phyloP scores from a whole-genome alignment of 2,888 invertebrate species.

The Parthenolecanium corni region DNA sequence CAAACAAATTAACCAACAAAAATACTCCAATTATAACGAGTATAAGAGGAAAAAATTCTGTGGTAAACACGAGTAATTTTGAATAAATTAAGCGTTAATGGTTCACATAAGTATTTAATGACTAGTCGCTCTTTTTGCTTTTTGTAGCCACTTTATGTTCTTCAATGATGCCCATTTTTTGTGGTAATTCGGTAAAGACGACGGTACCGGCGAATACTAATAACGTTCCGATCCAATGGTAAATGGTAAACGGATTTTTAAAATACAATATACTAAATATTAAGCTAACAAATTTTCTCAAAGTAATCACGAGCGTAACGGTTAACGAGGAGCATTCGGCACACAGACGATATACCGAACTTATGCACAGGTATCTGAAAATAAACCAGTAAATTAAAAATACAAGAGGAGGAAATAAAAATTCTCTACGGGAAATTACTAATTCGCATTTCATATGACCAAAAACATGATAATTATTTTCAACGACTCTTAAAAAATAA shows the following conservation, averaged over 20 bases:
- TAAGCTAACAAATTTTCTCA: conserved; percentile 88
- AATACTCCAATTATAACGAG: too few relatives aligned
- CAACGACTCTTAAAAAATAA: neutral
- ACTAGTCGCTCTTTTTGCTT: too few relatives aligned
- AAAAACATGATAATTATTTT: neutral
- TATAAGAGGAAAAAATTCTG: too few relatives aligned
- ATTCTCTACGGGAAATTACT: neutral
- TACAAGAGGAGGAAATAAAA: neutral
- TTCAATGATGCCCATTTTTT: too few relatives aligned
- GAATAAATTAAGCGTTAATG: too few relatives aligned
- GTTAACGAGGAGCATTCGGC: conserved; percentile 88
- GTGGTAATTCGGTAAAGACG: conserved; percentile 68
- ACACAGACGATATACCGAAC: conserved; percentile 86
- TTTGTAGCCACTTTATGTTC: too few relatives aligned
- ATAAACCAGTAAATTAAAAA: conserved; percentile 30
- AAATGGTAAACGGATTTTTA: conserved; percentile 79
- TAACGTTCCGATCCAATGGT: conserved; percentile 82
- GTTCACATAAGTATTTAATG: too few relatives aligned
- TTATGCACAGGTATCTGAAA: conserved; percentile 69
- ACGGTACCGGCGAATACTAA: conserved; percentile 87
- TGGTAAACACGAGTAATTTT: too few relatives aligned
- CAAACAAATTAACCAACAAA: too few relatives aligned
- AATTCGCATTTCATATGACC: neutral
- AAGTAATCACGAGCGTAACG: conserved; percentile 88
- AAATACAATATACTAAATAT: conserved; percentile 94